Base-by-base conservation (phyloP, 2,888 invertebrate species). In the Tridacna gigas region DNA sequence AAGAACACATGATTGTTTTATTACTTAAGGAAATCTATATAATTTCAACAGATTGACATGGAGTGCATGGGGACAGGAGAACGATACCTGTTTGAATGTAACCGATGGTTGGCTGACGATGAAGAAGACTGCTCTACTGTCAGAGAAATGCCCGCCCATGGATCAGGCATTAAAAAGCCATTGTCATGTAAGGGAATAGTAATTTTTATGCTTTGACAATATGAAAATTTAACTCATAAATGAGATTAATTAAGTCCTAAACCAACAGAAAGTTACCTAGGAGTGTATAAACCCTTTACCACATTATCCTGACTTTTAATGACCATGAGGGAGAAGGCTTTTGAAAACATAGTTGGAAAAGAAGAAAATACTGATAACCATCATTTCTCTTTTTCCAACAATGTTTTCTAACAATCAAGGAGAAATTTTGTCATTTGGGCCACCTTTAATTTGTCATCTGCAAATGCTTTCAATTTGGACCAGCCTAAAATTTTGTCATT, bases 51-150 rank as follows among this genome's bases (percentile, higher is more conserved):
- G 94, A 88, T 95, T 86, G 94, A 94, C 82, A 90, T 94, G 91
- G 94, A 94, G 83, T 93, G 92, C 75, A 91, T 93, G 91, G 80
- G 79, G 12, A 91, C 93, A 3, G 92, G 93, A 76, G 93, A 94
- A 79, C 90, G 89, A 37, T 95, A 92, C 83, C 66, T 79, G 26
- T 95, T 94, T 87, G 79, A 77, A 7, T 95, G 95, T 89, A 90
- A 90, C 15, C 88, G 94, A 45, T 95, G 95, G 95, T 83, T 95
- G 83, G 94, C 95, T 0, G 89, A 90, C 7, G 92, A 93, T 82
- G 95, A 95, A 84, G 95, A 94, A 80, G 95, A 95, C 80, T 88
- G 91, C n/a, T 88, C 92, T 45, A 93, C 92, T 25, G 89, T 95
- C 3, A 83, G 95, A 77, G 95, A 95, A 85, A 75, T 95, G 51